Conservation (phyloP, 2,113 vertebrate genomes). For the Glaucidium brasilianum region DNA sequence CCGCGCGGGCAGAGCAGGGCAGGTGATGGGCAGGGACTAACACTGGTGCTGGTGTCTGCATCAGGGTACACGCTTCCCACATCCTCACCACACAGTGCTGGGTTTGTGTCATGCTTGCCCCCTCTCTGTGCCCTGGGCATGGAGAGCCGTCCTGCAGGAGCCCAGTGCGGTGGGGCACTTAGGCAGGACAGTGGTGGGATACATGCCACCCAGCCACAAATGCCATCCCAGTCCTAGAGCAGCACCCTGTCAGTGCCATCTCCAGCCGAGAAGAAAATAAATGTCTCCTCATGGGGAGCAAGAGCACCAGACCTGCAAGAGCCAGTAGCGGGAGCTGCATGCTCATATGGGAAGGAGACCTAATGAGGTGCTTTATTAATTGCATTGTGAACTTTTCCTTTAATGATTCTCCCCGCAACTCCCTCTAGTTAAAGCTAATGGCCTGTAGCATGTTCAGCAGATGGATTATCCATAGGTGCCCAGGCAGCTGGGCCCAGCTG, state of each 20-base stretch:
- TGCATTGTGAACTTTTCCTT: conserved; percentile 29
- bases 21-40: neutral
- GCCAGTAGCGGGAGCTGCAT: neutral
- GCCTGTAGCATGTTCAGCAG: conserved; percentile 58
- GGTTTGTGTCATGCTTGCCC: neutral
- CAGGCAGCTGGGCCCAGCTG: neutral
- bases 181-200: neutral
- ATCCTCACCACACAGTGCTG: neutral
- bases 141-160: neutral
- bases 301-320: neutral
- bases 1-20: neutral
- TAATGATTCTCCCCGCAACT: conserved; percentile 40
- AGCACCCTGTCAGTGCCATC: neutral
- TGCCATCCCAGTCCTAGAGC: neutral
- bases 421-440: conserved; percentile 65
- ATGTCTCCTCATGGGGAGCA: neutral
- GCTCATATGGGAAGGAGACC: neutral
- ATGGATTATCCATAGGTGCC: conserved; percentile 32
- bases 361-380: conserved; percentile 67
- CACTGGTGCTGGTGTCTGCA: neutral
- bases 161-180: neutral
- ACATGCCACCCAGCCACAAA: neutral
- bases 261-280: neutral
- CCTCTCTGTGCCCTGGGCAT: neutral
- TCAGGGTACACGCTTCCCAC: neutral